Conservation (phyloP, 2,113 vertebrate species). For the Pelobates fuscus region DNA sequence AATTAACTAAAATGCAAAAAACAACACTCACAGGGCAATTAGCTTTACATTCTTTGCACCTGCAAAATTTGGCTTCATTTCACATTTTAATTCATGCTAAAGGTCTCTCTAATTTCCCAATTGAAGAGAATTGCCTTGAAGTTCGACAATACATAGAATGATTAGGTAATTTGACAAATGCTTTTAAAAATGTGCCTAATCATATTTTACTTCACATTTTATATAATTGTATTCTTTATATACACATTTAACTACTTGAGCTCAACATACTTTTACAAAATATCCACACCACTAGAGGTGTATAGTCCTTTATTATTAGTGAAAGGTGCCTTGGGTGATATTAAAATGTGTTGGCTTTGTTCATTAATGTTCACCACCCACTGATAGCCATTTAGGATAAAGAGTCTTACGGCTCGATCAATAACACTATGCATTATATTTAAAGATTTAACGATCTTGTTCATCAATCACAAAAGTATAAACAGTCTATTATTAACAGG, state of each 20-base stretch:
- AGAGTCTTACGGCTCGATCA: slow-evolving; percentile 61
- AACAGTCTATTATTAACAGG: slow-evolving; percentile 37
- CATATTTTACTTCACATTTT: background rate
- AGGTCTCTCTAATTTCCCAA: background rate
- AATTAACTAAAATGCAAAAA: no score
- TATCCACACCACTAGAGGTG: slow-evolving; percentile 63
- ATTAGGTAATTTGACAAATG: background rate
- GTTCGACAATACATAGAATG: background rate
- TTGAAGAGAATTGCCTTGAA: background rate
- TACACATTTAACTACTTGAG: background rate
- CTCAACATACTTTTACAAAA: slow-evolving; percentile 25
- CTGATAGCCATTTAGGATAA: slow-evolving; percentile 55
- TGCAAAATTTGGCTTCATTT: background rate
- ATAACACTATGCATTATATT: slow-evolving; percentile 45
- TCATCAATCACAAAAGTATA: slow-evolving; percentile 47
- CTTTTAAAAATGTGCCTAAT: background rate
- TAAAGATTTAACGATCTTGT: background rate
- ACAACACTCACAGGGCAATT: no score
- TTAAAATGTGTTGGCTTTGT: slow-evolving; percentile 45
- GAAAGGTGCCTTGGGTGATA: slow-evolving; percentile 57
- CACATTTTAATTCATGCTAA: background rate
- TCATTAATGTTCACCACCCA: slow-evolving; percentile 61
- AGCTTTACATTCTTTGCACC: background rate
- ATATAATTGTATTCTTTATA: no score
- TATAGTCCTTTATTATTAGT: slow-evolving; percentile 57